These are phyloP conservation scores for Pemphigus obesinymphae DNA, from an alignment of 1,140 invertebrate genomes.

Conservation along the genomic window DNA sequence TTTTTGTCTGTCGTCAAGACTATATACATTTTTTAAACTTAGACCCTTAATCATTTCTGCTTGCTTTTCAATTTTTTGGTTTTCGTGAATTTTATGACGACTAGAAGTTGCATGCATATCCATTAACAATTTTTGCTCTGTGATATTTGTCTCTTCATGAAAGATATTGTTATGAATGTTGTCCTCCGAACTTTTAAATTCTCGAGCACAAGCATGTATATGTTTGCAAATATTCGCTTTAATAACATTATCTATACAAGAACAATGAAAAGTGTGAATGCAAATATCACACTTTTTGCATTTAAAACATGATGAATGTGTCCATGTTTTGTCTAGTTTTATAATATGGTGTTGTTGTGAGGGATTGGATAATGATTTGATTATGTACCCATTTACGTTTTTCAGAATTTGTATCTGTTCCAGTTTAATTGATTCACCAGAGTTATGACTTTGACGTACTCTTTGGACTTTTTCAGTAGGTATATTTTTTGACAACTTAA, in stretches of 20 bases:
- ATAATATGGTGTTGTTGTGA: too few species aligned
- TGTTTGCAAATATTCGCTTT: not conserved
- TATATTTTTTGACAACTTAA: too few species aligned
- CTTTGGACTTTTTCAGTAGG: too few species aligned
- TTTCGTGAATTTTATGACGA: not conserved
- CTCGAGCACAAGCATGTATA: too few species aligned
- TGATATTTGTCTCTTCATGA: not conserved
- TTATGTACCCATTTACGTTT: too few species aligned
- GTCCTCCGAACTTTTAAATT: too few species aligned
- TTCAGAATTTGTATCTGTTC: too few species aligned
- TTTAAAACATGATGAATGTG: not conserved
- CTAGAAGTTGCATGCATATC: not conserved
- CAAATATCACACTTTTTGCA: not conserved
- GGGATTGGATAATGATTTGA: too few species aligned
- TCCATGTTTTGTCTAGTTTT: too few species aligned
- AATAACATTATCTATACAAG: slow-evolving; percentile 5
- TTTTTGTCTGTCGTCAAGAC: not conserved
- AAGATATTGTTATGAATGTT: too few species aligned
- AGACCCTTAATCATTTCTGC: not conserved
- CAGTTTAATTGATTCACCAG: too few species aligned
- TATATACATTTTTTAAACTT: not conserved
- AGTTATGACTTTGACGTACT: too few species aligned
- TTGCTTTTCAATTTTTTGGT: not conserved
- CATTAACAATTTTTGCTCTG: not conserved
- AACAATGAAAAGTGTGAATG: not conserved